Base-by-base conservation (phyloP, 1,140 invertebrate genomes). In the Zophobas atratus region DNA sequence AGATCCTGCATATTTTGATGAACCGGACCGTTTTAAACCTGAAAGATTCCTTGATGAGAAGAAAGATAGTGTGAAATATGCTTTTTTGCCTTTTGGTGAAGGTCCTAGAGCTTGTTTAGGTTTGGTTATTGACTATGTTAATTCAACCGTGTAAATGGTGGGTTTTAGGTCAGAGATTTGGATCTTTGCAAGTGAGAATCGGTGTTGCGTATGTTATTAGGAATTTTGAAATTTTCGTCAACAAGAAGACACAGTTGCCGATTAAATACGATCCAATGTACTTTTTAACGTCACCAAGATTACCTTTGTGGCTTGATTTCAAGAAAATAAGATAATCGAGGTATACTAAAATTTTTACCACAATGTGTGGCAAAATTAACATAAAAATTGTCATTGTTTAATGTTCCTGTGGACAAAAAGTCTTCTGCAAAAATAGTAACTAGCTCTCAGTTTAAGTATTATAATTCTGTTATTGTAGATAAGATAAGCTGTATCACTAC, bases 1-100 rank as follows among this genome's bases (percentile, higher is more conserved):
- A 4, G 88, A 89, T 72, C 83, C 87, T 0, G 86, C 89, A 43
- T 84, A 88, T 46, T 92, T 88, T 80, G 86, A 87, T 0, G 86
- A 92, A 51, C 90, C 92, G 1, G 82, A 89, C 49, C 78, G 84
- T 72, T 93, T 91, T 79, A 86, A 90, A 80, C 92, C 92, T 0
- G 90, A 92, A 79, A 85, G 92, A 56, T 93, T 92, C 80, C 76
- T 86, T 56, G 86, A 87, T 6, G 43, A 3, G 3, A 86, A 88
- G 33, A 81, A 81, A 77, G 35, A 74, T 0, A 67, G 53, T 1
- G 78, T 79, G 1, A 70, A 70, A 35, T 70, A 20, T 48, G 48
- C 67, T 4, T 91, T 87, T 82, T 79, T 92, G 67, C 90, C 92
- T 1, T 93, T 93, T 91, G 20, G 20, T 20, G 20, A 20, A 20